Evolutionary conservation across 2,888 invertebrate species (phyloP).

Genomic region (Rotaria macrura): DNA sequence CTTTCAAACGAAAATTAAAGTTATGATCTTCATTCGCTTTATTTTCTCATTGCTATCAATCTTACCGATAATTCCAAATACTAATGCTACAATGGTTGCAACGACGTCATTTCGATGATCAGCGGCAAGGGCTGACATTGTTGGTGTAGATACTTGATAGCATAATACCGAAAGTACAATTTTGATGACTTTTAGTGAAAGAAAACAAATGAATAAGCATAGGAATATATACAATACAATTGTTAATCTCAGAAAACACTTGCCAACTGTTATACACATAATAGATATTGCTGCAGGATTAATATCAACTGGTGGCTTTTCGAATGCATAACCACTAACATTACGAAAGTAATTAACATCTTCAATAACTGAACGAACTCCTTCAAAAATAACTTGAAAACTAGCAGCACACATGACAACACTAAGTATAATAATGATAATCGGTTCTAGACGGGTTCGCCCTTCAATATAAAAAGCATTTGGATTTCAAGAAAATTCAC

Average conservation of each 20-base stretch:
- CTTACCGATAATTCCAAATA: constrained; percentile 50
- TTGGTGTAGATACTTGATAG: constrained; percentile 39
- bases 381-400: constrained; percentile 49
- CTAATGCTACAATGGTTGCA: constrained; percentile 50
- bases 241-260: neutral
- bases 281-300: constrained; percentile 36
- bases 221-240: constrained; percentile 32
- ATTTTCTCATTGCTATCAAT: constrained; percentile 37
- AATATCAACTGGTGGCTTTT: constrained; percentile 37
- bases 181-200: constrained; percentile 44
- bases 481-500: neutral
- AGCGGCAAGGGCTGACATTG: constrained; percentile 48
- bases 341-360: neutral
- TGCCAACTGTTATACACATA: constrained; percentile 36
- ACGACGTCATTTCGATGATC: constrained; percentile 53
- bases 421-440: constrained; percentile 50
- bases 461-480: constrained; percentile 37
- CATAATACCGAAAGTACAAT: constrained; percentile 42
- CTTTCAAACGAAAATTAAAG: too few species aligned
- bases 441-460: constrained; percentile 50
- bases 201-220: too few species aligned
- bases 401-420: constrained; percentile 52
- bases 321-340: constrained; percentile 35
- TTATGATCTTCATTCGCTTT: neutral
- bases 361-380: constrained; percentile 43